phyloP scores from a whole-genome alignment of 2,888 invertebrate genomes.

The Hirtodrosophila alboralis region DNA sequence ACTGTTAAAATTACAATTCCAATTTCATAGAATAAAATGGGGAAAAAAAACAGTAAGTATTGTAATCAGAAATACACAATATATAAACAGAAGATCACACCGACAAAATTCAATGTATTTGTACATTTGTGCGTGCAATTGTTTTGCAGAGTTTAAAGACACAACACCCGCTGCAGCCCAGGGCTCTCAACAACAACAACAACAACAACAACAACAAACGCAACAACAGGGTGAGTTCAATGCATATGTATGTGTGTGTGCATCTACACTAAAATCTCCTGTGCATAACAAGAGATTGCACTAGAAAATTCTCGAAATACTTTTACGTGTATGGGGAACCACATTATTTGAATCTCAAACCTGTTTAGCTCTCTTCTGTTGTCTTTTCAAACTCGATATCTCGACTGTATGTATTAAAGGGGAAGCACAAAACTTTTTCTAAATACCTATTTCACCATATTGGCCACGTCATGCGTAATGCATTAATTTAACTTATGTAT shows the following conservation, averaged over 20 bases:
- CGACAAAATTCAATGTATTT: too few species aligned
- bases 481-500: not conserved
- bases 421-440: not conserved
- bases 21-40: constrained; percentile 35
- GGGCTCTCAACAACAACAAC: constrained; percentile 23
- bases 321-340: too few species aligned
- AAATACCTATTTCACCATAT: not conserved
- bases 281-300: too few species aligned
- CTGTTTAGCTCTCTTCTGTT: too few species aligned
- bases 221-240: constrained; percentile 42
- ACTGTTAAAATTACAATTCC: not conserved
- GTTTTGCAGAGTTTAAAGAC: constrained; percentile 33
- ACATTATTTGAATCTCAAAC: too few species aligned
- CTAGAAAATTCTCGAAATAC: constrained; percentile 5
- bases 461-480: not conserved
- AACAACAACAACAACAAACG: constrained; percentile 27
- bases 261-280: too few species aligned
- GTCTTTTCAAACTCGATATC: too few species aligned
- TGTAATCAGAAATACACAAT: too few species aligned
- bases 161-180: constrained; percentile 12
- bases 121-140: not conserved
- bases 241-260: not conserved
- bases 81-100: too few species aligned
- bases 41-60: constrained; percentile 62
- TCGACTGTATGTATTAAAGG: too few species aligned